phyloP scores from a whole-genome alignment of 37 sponge, comb jelly and placozoan genomes.

The Hormiphora californensis region DNA sequence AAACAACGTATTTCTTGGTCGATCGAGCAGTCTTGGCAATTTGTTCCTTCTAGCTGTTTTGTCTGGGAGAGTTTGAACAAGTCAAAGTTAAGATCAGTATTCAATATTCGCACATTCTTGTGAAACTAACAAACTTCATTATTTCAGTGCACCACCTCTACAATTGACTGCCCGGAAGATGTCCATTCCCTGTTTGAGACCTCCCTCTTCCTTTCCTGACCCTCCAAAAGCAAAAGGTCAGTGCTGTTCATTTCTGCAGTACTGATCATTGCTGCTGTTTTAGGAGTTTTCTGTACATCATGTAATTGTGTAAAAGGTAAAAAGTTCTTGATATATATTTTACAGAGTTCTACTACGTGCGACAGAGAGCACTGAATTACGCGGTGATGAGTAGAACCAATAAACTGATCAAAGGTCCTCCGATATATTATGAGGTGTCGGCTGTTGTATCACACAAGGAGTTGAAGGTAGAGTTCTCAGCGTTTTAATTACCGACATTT shows the following conservation, averaged over 20 bases:
- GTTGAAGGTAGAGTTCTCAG: not conserved
- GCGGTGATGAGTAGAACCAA: constrained; percentile 23
- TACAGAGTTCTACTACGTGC: constrained; percentile 34
- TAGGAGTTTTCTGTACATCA: not conserved
- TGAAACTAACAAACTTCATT: too few relatives aligned
- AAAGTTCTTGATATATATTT: not conserved
- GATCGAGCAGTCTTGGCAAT: too few relatives aligned
- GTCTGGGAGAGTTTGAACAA: too few relatives aligned
- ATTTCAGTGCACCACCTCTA: too few relatives aligned
- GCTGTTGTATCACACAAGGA: not conserved
- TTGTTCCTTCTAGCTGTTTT: too few relatives aligned
- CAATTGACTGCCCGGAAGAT: not conserved
- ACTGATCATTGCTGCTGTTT: too few relatives aligned
- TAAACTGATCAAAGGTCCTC: not conserved
- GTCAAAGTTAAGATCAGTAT: too few relatives aligned
- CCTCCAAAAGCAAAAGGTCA: constrained; percentile 48
- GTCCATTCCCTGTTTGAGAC: constrained; percentile 32
- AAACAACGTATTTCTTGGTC: too few relatives aligned
- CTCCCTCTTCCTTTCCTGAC: constrained; percentile 18
- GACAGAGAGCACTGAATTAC: constrained; percentile 27
- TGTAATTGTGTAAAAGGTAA: not conserved
- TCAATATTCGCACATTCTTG: too few relatives aligned
- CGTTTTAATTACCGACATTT: too few relatives aligned
- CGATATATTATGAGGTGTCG: constrained; percentile 1
- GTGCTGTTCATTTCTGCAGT: too few relatives aligned